Percentiles rank a stretch among this genome's conserved stretches.
phyloP scores from a whole-genome alignment of 2,888 invertebrate species.

The Metacarcinus magister region DNA sequence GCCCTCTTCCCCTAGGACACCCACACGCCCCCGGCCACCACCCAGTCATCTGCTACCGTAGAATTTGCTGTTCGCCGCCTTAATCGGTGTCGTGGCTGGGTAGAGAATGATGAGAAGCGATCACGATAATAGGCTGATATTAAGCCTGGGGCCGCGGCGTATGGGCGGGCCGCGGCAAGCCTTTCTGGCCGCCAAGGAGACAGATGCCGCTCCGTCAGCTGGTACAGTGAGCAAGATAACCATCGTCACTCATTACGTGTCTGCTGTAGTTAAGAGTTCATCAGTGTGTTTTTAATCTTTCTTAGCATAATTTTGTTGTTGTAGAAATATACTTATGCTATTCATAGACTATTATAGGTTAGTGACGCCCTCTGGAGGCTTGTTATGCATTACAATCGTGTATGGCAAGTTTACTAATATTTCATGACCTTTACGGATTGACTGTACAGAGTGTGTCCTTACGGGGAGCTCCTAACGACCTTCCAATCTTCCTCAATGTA shows the following conservation, averaged over 20 bases:
- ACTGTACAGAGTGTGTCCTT: too few species aligned
- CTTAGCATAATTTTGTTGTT: too few species aligned
- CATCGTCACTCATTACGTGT: too few species aligned
- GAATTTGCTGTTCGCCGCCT: slow-evolving; percentile 21
- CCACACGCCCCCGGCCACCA: not conserved
- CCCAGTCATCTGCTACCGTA: slow-evolving; percentile 33
- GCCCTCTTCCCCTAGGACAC: not conserved
- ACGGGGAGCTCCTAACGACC: not conserved
- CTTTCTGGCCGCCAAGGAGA: not conserved
- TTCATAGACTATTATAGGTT: not conserved
- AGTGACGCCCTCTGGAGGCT: not conserved
- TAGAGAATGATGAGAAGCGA: slow-evolving; percentile 45
- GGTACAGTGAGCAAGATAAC: not conserved
- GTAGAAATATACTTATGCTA: too few species aligned
- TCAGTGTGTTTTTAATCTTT: too few species aligned
- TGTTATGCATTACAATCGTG: not conserved
- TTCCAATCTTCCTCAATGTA: not conserved
- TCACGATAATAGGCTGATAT: slow-evolving; percentile 60
- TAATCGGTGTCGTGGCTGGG: slow-evolving; percentile 52
- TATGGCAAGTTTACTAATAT: too few species aligned
- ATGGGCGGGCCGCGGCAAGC: slow-evolving; percentile 1
- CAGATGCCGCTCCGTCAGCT: not conserved
- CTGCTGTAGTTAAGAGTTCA: too few species aligned
- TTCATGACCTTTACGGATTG: too few species aligned
- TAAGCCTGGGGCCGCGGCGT: not conserved